These are phyloP conservation scores for Arenaria interpres DNA, from an alignment of 2,113 vertebrate genomes.

Conservation along the genomic window DNA sequence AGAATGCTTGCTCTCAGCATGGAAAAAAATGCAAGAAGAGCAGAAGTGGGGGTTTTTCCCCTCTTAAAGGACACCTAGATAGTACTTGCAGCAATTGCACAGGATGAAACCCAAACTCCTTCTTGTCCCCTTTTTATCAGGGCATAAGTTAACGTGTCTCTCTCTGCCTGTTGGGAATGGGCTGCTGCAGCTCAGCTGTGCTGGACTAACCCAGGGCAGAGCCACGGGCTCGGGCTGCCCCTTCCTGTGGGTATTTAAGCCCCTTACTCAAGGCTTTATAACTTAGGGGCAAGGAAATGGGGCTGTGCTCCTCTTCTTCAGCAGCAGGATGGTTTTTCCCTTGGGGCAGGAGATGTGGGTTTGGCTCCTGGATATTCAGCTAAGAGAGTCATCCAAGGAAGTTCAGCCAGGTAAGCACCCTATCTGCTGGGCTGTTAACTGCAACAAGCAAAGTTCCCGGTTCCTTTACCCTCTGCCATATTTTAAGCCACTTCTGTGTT, in stretches of 20 bases:
- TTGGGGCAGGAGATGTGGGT: background rate
- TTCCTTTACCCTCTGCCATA: background rate
- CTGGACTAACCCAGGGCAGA: background rate
- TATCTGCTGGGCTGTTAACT: background rate
- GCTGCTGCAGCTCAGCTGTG: background rate
- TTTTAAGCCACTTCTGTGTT: background rate
- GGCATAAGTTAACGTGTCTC: background rate
- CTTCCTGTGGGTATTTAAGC: background rate
- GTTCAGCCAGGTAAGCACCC: background rate
- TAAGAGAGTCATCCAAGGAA: background rate
- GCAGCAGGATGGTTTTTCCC: background rate
- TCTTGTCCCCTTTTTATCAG: background rate
- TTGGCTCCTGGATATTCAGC: background rate
- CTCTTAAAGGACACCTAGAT: background rate
- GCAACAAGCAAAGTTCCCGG: background rate
- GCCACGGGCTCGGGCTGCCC: background rate
- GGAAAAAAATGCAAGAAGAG: background rate
- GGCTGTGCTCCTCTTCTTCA: background rate
- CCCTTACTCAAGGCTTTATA: background rate
- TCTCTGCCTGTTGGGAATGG: accelerated
- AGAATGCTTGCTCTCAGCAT: background rate
- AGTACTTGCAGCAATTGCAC: background rate
- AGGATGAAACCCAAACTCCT: background rate
- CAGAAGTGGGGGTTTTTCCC: background rate
- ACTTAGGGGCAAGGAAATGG: accelerated